A percentile compares a stretch with the other conserved stretches of the same genome.
Conservation (phyloP, 2,797 vertebrate species). For the Telmatherina bonti region DNA sequence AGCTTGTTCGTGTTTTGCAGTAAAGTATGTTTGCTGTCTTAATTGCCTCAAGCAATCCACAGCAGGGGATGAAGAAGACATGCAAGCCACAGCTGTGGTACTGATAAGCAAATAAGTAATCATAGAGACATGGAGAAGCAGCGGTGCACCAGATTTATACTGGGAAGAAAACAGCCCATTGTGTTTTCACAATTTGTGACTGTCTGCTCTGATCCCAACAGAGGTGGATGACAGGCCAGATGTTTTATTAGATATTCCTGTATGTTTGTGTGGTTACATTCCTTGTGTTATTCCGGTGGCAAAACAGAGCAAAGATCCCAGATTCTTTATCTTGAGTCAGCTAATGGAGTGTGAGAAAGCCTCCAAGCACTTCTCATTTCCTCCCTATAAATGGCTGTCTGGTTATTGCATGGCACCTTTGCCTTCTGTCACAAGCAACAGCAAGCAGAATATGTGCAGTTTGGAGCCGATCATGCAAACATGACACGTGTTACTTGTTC, state of each 20-base stretch:
- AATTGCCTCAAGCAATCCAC: conserved; percentile 55
- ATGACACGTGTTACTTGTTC: conserved; percentile 43
- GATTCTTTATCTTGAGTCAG: conserved; percentile 40
- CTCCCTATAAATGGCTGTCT: conserved; percentile 23
- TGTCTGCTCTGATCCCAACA: conserved; percentile 14
- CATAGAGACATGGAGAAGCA: conserved; percentile 66
- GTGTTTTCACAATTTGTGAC: conserved; percentile 17
- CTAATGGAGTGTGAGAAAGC: conserved; percentile 43
- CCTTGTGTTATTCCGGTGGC: conserved; percentile 11
- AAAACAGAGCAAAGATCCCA: conserved; percentile 33
- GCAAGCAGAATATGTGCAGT: conserved; percentile 32
- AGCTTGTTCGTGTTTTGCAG: conserved; percentile 36
- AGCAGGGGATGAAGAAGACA: conserved; percentile 40
- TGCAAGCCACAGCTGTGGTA: conserved; percentile 67
- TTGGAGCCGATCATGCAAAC: conserved; percentile 27
- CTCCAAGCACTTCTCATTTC: conserved; percentile 26
- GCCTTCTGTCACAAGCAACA: conserved; percentile 32
- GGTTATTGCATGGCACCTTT: conserved; percentile 10
- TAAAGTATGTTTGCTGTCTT: conserved; percentile 42
- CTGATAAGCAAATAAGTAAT: conserved; percentile 74
- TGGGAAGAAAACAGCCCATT: conserved; percentile 35
- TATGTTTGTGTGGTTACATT: conserved; percentile 3
- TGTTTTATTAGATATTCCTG: conserved; percentile 21
- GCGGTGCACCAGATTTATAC: conserved; percentile 49
- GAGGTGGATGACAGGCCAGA: conserved; percentile 21